Percentiles rank a stretch among this genome's conserved stretches.
These are phyloP conservation scores for Anarsia innoxiella DNA, from an alignment of 2,888 invertebrate genomes.

Conservation along the genomic window DNA sequence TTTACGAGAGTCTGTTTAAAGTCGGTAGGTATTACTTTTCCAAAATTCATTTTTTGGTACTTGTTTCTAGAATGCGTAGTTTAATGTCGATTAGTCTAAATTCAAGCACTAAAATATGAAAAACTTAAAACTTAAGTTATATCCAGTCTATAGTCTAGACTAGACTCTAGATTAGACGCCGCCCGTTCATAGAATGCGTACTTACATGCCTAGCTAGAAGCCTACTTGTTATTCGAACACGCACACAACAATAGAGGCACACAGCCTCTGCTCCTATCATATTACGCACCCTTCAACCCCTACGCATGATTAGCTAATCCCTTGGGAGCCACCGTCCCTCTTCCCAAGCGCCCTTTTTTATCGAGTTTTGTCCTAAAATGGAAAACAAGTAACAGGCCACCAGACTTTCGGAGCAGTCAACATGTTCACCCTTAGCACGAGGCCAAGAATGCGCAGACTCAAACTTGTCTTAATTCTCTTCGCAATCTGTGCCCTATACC, in stretches of 20 bases:
- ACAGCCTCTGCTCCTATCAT: slow-evolving; percentile 13
- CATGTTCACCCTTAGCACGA: slow-evolving; percentile 56
- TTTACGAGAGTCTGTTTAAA: too few species aligned
- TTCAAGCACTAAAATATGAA: too few species aligned
- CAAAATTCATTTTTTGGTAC: too few species aligned
- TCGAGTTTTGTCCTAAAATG: slow-evolving; percentile 75
- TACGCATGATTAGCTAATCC: slow-evolving; percentile 35
- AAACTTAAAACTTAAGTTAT: too few species aligned
- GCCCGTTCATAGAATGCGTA: too few species aligned
- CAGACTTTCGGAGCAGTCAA: slow-evolving; percentile 44
- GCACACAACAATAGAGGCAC: slow-evolving; percentile 14
- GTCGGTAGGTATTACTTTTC: too few species aligned
- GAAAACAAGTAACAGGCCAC: slow-evolving; percentile 69
- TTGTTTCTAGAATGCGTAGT: too few species aligned
- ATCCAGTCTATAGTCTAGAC: too few species aligned
- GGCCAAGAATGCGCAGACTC: slow-evolving; percentile 67
- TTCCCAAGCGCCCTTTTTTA: slow-evolving; percentile 66
- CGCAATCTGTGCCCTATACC: slow-evolving; percentile 40
- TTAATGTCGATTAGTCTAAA: too few species aligned
- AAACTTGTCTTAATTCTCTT: slow-evolving; percentile 45
- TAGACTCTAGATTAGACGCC: too few species aligned
- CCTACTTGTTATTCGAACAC: too few species aligned
- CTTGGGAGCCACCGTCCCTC: slow-evolving; percentile 26
- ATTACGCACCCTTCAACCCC: slow-evolving; percentile 50
- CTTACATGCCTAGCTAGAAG: too few species aligned